Evolutionary conservation across 2,113 vertebrate species (phyloP).

Genomic region (Ranitomeya imitator): DNA sequence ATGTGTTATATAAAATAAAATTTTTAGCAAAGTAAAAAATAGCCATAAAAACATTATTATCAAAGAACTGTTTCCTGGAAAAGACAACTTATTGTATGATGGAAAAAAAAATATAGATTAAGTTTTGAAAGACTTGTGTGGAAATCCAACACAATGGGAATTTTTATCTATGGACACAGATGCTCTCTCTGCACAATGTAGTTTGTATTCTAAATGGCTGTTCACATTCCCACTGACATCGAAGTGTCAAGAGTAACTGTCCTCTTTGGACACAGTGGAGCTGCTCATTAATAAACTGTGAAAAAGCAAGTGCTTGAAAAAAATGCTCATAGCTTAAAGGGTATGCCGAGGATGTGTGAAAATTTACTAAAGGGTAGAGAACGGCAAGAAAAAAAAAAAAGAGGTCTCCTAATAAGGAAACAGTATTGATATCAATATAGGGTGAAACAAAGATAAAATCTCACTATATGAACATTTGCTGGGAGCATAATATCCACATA

Average conservation of each 20-base stretch:
- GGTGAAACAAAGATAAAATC: too few species aligned
- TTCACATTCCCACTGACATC: conserved; percentile 28
- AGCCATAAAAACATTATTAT: neutral
- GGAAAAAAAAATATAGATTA: conserved; percentile 6
- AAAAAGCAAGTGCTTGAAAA: neutral
- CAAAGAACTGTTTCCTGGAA: neutral
- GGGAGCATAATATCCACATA: too few species aligned
- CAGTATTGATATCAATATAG: too few species aligned
- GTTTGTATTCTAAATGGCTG: conserved; percentile 13
- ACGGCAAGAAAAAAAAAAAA: too few species aligned
- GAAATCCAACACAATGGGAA: conserved; percentile 27
- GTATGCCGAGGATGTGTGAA: too few species aligned
- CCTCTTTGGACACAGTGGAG: neutral
- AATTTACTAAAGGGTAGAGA: too few species aligned
- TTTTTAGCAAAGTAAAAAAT: neutral
- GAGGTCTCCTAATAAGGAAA: too few species aligned
- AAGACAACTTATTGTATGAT: neutral
- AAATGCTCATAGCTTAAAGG: neutral
- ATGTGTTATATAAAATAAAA: neutral
- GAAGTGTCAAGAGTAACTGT: conserved; percentile 12
- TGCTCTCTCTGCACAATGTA: conserved; percentile 24
- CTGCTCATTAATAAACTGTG: conserved; percentile 24
- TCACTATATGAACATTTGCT: too few species aligned
- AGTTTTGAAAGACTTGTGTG: conserved; percentile 15
- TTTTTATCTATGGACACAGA: conserved; percentile 48